These are phyloP conservation scores for Dendrophyllia cribrosa DNA, from an alignment of 64 coral and sea anemone genomes.

Conservation along the genomic window DNA sequence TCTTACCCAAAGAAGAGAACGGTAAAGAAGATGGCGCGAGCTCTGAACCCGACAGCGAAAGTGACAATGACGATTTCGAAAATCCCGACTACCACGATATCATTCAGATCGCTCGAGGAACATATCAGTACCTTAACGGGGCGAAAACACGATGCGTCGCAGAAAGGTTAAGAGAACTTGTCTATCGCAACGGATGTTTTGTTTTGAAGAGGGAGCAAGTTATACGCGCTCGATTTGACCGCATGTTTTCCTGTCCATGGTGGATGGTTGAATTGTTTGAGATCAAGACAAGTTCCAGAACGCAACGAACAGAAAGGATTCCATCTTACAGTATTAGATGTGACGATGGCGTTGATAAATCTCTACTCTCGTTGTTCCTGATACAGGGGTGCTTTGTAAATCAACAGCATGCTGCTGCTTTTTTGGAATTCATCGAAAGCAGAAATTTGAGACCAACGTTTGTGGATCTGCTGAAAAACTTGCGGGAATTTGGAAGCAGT, in stretches of 20 bases:
- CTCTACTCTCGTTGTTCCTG: slow-evolving; percentile 36
- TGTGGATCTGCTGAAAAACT: background rate
- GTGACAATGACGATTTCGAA: slow-evolving; percentile 45
- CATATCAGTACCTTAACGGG: background rate
- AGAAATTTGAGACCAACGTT: slow-evolving; percentile 16
- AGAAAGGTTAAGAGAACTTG: background rate
- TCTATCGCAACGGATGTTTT: background rate
- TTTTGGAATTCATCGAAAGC: slow-evolving; percentile 16
- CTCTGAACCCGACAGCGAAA: slow-evolving; percentile 29
- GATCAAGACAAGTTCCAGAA: background rate
- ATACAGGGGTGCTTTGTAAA: slow-evolving; percentile 1
- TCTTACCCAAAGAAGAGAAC: slow-evolving; percentile 12
- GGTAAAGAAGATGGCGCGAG: background rate
- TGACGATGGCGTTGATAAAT: slow-evolving; percentile 35
- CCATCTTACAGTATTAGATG: slow-evolving; percentile 23
- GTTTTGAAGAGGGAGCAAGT: background rate
- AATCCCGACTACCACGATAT: slow-evolving; percentile 18
- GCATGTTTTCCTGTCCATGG: slow-evolving; percentile 4
- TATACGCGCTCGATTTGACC: slow-evolving; percentile 25
- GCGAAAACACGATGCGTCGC: slow-evolving; percentile 1
- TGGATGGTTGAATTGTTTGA: slow-evolving; percentile 22
- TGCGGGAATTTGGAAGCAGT: slow-evolving; percentile 6
- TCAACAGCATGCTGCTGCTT: slow-evolving; percentile 16
- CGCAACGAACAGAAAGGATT: background rate
- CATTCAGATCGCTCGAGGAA: background rate